Evolutionary conservation across 1,140 invertebrate species (phyloP).

Genomic region (Scaptomyza graminum): DNA sequence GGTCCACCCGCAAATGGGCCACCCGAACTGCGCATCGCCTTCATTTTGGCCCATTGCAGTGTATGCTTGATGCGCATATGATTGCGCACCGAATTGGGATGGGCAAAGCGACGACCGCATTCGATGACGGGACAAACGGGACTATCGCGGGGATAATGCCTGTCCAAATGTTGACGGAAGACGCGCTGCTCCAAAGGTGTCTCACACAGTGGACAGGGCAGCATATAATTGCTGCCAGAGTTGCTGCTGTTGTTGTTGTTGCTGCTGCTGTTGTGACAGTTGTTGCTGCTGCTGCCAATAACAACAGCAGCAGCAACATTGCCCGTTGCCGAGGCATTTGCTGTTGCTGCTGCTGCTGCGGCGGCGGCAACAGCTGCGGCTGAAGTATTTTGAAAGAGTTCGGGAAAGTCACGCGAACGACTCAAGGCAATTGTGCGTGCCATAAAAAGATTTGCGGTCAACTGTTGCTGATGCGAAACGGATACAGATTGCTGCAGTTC

Average conservation of each 20-base stretch:
- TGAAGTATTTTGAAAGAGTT: conserved; percentile 71
- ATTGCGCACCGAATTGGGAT: conserved; percentile 92
- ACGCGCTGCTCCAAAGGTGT: conserved; percentile 87
- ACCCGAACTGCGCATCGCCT: conserved; percentile 90
- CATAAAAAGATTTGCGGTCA: conserved; percentile 82
- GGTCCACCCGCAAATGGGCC: conserved; percentile 83
- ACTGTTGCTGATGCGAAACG: conserved; percentile 83
- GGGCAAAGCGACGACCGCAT: conserved; percentile 90
- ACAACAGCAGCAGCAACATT: conserved; percentile 51
- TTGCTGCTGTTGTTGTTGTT: conserved; percentile 60
- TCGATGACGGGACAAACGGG: conserved; percentile 90
- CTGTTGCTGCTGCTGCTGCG: conserved; percentile 80
- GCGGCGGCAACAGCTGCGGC: conserved; percentile 71
- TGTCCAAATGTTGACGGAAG: conserved; percentile 89
- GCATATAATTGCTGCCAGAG: conserved; percentile 67
- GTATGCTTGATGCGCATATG: conserved; percentile 93
- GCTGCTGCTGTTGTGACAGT: conserved; percentile 34
- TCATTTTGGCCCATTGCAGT: conserved; percentile 91
- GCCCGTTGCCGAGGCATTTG: conserved; percentile 73
- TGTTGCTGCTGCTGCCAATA: conserved; percentile 58
- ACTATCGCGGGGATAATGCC: conserved; percentile 92
- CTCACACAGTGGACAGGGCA: conserved; percentile 89
- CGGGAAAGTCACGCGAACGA: conserved; percentile 71
- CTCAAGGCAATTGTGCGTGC: conserved; percentile 75
- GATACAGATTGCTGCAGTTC: conserved; percentile 75